phyloP scores from a whole-genome alignment of 2,113 vertebrate genomes.

The Neodon shergylaensis region DNA sequence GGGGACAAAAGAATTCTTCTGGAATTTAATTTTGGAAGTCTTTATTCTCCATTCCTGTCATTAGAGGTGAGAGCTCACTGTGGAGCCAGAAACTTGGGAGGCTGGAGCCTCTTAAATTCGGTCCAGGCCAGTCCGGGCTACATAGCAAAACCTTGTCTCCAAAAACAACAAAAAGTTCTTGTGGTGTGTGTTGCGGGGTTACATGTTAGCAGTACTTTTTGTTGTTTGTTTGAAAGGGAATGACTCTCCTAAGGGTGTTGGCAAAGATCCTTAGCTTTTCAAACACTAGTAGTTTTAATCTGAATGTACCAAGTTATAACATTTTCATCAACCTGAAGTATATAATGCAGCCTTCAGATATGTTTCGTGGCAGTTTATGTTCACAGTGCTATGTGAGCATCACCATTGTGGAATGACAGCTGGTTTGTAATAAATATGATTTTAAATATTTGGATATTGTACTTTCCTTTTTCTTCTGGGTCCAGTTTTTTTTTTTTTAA shows the following conservation, averaged over 20 bases:
- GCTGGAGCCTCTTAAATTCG: background rate
- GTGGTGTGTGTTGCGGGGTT: slow-evolving; percentile 35
- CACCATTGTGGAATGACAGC: slow-evolving; percentile 13
- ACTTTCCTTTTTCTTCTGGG: background rate
- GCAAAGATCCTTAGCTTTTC: slow-evolving; percentile 53
- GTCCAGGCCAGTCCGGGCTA: background rate
- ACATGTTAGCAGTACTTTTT: background rate
- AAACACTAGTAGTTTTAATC: slow-evolving; percentile 38
- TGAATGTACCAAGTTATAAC: background rate
- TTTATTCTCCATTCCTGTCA: slow-evolving; percentile 31
- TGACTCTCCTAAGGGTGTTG: slow-evolving; percentile 23
- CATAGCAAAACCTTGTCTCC: background rate
- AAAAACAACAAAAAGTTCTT: slow-evolving; percentile 23
- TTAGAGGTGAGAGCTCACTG: slow-evolving; percentile 47
- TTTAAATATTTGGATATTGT: background rate
- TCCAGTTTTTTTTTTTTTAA: background rate
- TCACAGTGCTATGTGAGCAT: background rate
- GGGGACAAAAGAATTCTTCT: slow-evolving; percentile 50
- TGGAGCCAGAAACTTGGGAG: background rate
- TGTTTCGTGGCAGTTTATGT: slow-evolving; percentile 25
- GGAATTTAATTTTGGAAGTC: slow-evolving; percentile 54
- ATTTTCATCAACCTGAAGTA: slow-evolving; percentile 42
- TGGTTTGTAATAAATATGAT: background rate
- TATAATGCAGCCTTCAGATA: slow-evolving; percentile 17
- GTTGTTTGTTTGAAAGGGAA: slow-evolving; percentile 25